These are phyloP conservation scores for Aphelenchoides avenae DNA, from an alignment of 1,140 invertebrate genomes.

Conservation along the genomic window DNA sequence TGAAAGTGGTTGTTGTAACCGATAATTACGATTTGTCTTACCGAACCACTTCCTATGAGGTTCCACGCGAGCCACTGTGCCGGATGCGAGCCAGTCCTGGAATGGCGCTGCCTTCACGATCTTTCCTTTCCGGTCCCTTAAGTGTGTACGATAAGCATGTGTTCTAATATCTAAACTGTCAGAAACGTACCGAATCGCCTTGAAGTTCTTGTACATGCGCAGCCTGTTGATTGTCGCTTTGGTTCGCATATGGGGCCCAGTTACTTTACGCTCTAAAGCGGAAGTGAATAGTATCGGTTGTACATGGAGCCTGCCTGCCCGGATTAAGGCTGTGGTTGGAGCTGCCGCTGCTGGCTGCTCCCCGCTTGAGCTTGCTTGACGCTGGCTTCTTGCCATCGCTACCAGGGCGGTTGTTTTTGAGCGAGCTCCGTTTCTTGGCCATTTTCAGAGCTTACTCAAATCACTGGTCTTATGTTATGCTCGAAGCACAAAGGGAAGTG, in stretches of 20 bases:
- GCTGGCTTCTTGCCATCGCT: slow-evolving; percentile 6
- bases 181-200: slow-evolving; percentile 73
- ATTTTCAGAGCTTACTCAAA: too few species aligned
- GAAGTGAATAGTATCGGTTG: not conserved
- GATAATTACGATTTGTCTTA: slow-evolving; percentile 16
- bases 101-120: slow-evolving; percentile 90
- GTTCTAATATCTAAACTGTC: slow-evolving; percentile 3
- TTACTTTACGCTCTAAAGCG: slow-evolving; percentile 30
- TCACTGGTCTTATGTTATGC: too few species aligned
- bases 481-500: too few species aligned
- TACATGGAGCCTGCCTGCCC: slow-evolving; percentile 9
- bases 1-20: slow-evolving; percentile 20
- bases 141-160: too few species aligned
- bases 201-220: slow-evolving; percentile 85
- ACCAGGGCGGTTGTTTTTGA: slow-evolving; percentile 31
- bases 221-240: slow-evolving; percentile 89
- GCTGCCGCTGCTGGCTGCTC: slow-evolving; percentile 11
- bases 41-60: slow-evolving; percentile 97
- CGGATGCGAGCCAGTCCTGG: slow-evolving; percentile 79
- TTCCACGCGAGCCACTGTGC: slow-evolving; percentile 85
- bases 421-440: slow-evolving; percentile 38
- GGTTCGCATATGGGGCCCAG: slow-evolving; percentile 64
- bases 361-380: slow-evolving; percentile 8
- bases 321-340: slow-evolving; percentile 48
- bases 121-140: slow-evolving; percentile 78